Evolutionary conservation across 2,113 vertebrate species (phyloP).

Genomic region (Cromileptes altivelis): DNA sequence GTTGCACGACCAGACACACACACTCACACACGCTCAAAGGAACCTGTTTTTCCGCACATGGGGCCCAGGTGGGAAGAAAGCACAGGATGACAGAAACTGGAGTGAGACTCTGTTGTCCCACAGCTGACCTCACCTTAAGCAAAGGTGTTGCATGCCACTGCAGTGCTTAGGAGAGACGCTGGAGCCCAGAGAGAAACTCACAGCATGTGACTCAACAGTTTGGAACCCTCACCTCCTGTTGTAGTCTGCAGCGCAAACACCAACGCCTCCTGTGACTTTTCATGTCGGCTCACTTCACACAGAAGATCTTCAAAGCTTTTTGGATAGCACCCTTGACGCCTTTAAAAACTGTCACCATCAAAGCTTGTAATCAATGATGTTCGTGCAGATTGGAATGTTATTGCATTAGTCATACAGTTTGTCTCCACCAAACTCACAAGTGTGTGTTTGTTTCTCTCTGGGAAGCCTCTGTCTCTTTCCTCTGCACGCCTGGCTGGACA

Average conservation of each 20-base stretch:
- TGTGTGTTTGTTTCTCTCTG: slow-evolving; percentile 54
- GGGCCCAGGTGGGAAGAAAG: slow-evolving; percentile 57
- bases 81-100: slow-evolving; percentile 24
- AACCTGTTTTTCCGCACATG: slow-evolving; percentile 66
- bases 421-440: slow-evolving; percentile 21
- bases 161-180: slow-evolving; percentile 22
- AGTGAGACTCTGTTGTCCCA: slow-evolving; percentile 53
- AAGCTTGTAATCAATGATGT: slow-evolving; percentile 40
- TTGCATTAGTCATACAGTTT: slow-evolving; percentile 43
- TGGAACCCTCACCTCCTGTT: slow-evolving; percentile 36
- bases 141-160: slow-evolving; percentile 15
- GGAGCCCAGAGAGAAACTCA: slow-evolving; percentile 28
- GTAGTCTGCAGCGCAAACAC: slow-evolving; percentile 42
- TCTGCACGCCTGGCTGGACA: slow-evolving; percentile 71
- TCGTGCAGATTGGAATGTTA: slow-evolving; percentile 15
- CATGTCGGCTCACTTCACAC: slow-evolving; percentile 53
- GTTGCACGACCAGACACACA: slow-evolving; percentile 16
- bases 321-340: slow-evolving; percentile 13
- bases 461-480: slow-evolving; percentile 68
- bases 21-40: not conserved
- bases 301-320: slow-evolving; percentile 39
- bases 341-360: slow-evolving; percentile 42
- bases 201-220: slow-evolving; percentile 68
- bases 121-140: slow-evolving; percentile 45
- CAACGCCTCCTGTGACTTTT: slow-evolving; percentile 43